These are phyloP conservation scores for Syngnathus floridae DNA, from an alignment of 2,113 vertebrate genomes.

Conservation along the genomic window DNA sequence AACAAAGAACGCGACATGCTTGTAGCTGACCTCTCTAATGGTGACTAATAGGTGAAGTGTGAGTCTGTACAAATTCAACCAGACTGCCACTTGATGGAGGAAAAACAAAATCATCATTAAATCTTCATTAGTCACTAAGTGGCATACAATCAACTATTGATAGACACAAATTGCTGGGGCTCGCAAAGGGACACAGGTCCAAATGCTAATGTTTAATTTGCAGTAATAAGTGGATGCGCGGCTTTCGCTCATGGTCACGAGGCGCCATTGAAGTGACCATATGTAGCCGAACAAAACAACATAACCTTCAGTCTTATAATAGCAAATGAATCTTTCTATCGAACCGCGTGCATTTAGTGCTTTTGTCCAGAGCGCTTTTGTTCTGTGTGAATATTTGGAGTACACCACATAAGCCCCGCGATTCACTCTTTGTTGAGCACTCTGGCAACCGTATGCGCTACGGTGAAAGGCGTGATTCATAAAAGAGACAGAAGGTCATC, in stretches of 20 bases:
- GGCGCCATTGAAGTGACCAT: constrained; percentile 40
- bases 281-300: constrained; percentile 49
- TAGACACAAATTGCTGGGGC: constrained; percentile 71
- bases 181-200: constrained; percentile 58
- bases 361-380: constrained; percentile 44
- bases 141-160: constrained; percentile 72
- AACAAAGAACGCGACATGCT: constrained; percentile 43
- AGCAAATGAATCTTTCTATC: constrained; percentile 33
- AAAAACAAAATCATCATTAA: constrained; percentile 68
- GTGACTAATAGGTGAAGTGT: constrained; percentile 59
- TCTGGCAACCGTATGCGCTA: constrained; percentile 26
- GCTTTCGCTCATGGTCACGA: constrained; percentile 32
- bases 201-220: constrained; percentile 72
- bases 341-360: constrained; percentile 43
- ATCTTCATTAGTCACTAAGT: constrained; percentile 76
- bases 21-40: constrained; percentile 56
- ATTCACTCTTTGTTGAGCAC: constrained; percentile 32
- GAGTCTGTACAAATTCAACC: constrained; percentile 54
- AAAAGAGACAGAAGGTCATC: constrained; percentile 22
- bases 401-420: constrained; percentile 21
- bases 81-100: constrained; percentile 50
- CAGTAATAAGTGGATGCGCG: constrained; percentile 53
- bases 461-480: constrained; percentile 20
- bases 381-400: constrained; percentile 24
- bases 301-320: constrained; percentile 56